Conservation (phyloP, 2,888 invertebrate genomes). For the Pocota personata region DNA sequence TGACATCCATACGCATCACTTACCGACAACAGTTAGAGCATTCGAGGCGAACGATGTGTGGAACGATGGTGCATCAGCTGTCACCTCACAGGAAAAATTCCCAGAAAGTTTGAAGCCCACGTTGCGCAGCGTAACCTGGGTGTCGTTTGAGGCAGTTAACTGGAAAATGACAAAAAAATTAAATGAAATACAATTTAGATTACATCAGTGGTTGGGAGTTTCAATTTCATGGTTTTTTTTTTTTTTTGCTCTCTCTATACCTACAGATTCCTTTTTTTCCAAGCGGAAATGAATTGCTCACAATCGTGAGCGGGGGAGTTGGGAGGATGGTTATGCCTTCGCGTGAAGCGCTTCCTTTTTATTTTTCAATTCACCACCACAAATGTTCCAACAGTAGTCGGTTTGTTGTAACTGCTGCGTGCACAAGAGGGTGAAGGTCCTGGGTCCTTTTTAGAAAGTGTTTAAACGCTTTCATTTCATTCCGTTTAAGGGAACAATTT, state of each 20-base stretch:
- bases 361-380: conserved; percentile 33
- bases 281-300: conserved; percentile 51
- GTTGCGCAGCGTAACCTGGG: conserved; percentile 87
- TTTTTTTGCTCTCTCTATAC: neutral
- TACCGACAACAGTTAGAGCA: conserved; percentile 89
- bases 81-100: conserved; percentile 89
- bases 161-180: conserved; percentile 79
- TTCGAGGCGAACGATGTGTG: conserved; percentile 87
- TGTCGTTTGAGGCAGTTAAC: conserved; percentile 88
- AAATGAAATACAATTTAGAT: conserved; percentile 64
- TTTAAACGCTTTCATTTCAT: conserved; percentile 65
- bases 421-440: conserved; percentile 36
- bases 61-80: conserved; percentile 88
- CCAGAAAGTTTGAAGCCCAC: conserved; percentile 88
- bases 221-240: conserved; percentile 34
- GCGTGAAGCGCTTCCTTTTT: conserved; percentile 30
- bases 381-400: conserved; percentile 28
- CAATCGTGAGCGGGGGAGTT: neutral
- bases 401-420: conserved; percentile 40
- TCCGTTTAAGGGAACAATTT: conserved; percentile 43
- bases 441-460: conserved; percentile 22
- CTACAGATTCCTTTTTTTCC: neutral
- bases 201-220: conserved; percentile 21
- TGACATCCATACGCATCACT: conserved; percentile 80
- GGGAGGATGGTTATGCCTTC: neutral